Base-by-base conservation (phyloP, 1,140 invertebrate genomes). In the Leptoteleia sp. region DNA sequence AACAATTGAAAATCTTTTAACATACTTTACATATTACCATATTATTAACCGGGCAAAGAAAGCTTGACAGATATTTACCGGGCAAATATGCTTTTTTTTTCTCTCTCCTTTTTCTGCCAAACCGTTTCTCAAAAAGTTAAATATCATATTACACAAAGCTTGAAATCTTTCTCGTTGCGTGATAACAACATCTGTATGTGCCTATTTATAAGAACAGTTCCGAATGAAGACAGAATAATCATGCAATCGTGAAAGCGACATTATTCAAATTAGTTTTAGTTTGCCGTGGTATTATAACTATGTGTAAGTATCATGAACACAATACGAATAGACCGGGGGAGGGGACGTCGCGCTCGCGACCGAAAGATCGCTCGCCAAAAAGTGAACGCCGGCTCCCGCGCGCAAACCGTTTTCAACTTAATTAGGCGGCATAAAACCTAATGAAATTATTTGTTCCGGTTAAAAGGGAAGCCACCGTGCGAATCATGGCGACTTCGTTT, bases 211-310 rank as follows among this genome's bases (percentile, higher is more conserved):
- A 75, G 59, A 73, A 57, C 27, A 73, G 48, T 55, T 16, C 22
- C 48, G 48, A 70, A 70, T n/a, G 52, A 52, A 64, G 52, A 75
- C 54, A 61, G 61, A 52, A 61, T 61, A 65, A 61, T 75, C 71
- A 75, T 75, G 71, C 71, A 75, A 75, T 75, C 50, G 42, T 67
- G 54, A 61, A 75, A 75, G 61, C 45, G 61, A 61, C 38, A 61
- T 61, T 75, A 67, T 67, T 67, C 45, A 67, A 75, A 67, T 75
- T 75, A 67, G 61, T 65, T 67, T 75, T 59, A 75, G 71, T 75
- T 72, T 62, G 55, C 47, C 47, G 47, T 37, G 29, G 37, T 62
- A 64, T 62, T 62, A 72, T 55, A 45, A 42, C 57, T 72, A 48
- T 55, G 50, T 75, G 52, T 75, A 52, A 43, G 54, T 67, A 52